Conservation (phyloP, 2,113 vertebrate genomes). For the Neodontobutis hainanensis region DNA sequence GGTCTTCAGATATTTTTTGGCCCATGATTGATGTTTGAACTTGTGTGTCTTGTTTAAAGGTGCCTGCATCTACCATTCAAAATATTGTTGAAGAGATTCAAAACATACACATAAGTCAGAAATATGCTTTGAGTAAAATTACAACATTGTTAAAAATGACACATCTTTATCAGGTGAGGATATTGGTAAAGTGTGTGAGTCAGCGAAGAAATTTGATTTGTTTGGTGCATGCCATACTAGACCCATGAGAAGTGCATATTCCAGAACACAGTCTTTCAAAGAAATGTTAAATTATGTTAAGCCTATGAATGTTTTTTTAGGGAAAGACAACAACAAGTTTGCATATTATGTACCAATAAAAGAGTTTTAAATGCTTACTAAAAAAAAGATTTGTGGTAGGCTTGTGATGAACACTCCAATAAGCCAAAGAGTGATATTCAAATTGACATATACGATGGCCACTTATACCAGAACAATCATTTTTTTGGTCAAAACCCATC, state of each 20-base stretch:
- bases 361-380: constrained; percentile 18
- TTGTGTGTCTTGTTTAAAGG: too few species aligned
- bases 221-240: constrained; percentile 28
- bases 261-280: constrained; percentile 11
- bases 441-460: constrained; percentile 11
- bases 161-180: too few species aligned
- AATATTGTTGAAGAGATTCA: too few species aligned
- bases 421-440: too few species aligned
- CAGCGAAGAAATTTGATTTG: constrained; percentile 31
- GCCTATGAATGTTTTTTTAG: constrained; percentile 24
- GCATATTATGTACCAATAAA: constrained; percentile 13
- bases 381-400: constrained; percentile 8
- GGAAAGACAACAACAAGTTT: constrained; percentile 22
- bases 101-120: too few species aligned
- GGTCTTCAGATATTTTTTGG: too few species aligned
- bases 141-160: too few species aligned
- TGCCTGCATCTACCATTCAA: too few species aligned
- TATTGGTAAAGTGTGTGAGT: not conserved
- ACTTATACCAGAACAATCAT: not conserved
- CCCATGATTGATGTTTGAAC: too few species aligned
- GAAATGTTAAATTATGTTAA: constrained; percentile 21
- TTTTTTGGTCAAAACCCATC: too few species aligned
- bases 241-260: not conserved
- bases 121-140: too few species aligned
- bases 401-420: not conserved